Base-by-base conservation (phyloP, 2,797 vertebrate species). In the Sebastolobus altivelis region DNA sequence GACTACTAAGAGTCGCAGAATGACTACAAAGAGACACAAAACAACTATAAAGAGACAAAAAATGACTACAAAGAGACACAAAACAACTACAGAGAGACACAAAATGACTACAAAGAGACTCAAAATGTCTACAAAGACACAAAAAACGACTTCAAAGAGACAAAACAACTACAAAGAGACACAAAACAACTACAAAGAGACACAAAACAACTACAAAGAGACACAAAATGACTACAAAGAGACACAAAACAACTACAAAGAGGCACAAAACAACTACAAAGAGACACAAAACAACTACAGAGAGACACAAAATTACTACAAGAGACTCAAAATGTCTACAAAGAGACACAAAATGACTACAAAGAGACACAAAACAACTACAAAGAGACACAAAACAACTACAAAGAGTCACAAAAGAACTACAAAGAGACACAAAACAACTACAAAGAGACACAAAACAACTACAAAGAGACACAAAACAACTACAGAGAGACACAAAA, bases 131-230 rank as follows among this genome's bases (percentile, higher is more conserved):
- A 29, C 2, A 13, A 20, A 38, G 8, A 27, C 2, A 70, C 13
- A 16, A 3, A 37, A n/a, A 46, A 59, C 6, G 0, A 49, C 8
- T 10, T 3, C 43, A 52, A 52, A 37, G 5, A 62, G 20, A 33
- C 0, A 22, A 29, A 58, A 2, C 4, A 0, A 25, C 27, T 8
- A 58, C 6, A n/a, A 63, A 37, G 1, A 29, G 6, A 13, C 1
- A 6, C 37, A 8, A 20, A 9, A 8, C 11, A 0, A 31, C 4
- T 4, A 1, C 2, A 37, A 60, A 25, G 4, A 58, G 4, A 49
- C 0, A 8, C 3, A 20, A 18, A 49, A 49, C 8, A 18, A 49
- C 16, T 20, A 49, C 8, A 49, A 49, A 49, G 4, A 49, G 25
- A 16, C 22, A 4, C 35, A 63, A 63, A 52, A 37, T 1, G 4